Conservation (phyloP, 2,797 vertebrate genomes). For the Leptoclinus maculatus region DNA sequence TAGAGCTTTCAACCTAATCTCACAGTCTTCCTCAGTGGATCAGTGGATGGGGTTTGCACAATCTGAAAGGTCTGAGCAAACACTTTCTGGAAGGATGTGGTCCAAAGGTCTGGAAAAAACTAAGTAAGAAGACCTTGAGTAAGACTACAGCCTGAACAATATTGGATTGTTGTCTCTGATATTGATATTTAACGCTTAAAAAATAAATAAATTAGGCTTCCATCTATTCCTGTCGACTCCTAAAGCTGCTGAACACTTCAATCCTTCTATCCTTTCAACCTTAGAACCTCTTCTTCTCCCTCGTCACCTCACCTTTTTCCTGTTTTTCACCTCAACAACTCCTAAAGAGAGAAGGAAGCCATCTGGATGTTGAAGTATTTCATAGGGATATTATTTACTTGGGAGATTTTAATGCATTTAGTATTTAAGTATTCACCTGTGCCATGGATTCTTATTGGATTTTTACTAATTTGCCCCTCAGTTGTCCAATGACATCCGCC, state of each 20-base stretch:
- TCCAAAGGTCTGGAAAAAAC: neutral
- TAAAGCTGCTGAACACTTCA: neutral
- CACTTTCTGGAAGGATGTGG: neutral
- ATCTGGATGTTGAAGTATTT: constrained; percentile 6
- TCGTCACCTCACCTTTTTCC: neutral
- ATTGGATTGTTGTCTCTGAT: neutral
- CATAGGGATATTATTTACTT: neutral
- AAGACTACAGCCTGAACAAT: neutral
- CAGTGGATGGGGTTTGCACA: neutral
- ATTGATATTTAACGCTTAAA: neutral
- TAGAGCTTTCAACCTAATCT: neutral
- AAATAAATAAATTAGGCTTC: neutral
- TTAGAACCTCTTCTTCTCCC: neutral
- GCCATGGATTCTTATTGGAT: constrained; percentile 48
- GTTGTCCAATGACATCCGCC: constrained; percentile 10
- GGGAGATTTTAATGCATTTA: constrained; percentile 31
- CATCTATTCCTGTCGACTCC: neutral
- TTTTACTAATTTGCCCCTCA: neutral
- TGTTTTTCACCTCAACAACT: neutral
- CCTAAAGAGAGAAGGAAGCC: neutral
- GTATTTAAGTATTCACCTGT: constrained; percentile 6
- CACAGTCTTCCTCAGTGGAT: neutral
- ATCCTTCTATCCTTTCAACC: neutral
- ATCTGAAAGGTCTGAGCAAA: neutral
- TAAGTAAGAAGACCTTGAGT: neutral